A percentile compares a stretch with the other conserved stretches of the same genome.
These are phyloP conservation scores for Aplysina aerophoba DNA, from an alignment of 37 sponge, comb jelly and placozoan genomes.

Conservation along the genomic window DNA sequence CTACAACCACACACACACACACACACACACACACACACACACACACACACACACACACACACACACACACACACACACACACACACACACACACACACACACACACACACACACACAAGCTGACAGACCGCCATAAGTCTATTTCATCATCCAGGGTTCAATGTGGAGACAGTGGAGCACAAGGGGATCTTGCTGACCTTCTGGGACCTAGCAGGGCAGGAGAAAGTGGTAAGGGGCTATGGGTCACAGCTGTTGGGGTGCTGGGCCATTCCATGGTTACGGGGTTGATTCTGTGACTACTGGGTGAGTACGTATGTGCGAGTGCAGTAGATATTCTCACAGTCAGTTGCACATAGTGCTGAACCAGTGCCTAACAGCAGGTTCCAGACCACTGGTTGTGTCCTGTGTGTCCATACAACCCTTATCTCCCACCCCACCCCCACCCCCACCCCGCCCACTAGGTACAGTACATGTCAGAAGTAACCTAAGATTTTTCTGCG, in stretches of 20 bases:
- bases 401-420: too few relatives aligned
- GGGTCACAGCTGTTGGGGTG: too few relatives aligned
- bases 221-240: background rate
- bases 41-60: conserved; percentile 2
- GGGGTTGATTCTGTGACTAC: too few relatives aligned
- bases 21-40: conserved; percentile 3
- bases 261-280: too few relatives aligned
- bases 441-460: too few relatives aligned
- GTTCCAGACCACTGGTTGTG: too few relatives aligned
- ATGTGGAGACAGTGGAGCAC: conserved; percentile 34
- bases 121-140: background rate
- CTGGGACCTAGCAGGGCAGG: conserved; percentile 6
- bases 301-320: too few relatives aligned
- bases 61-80: background rate
- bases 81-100: background rate
- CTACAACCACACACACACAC: background rate
- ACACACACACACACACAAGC: conserved; percentile 7
- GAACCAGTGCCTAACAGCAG: background rate
- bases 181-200: conserved; percentile 4
- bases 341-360: too few relatives aligned
- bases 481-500: too few relatives aligned
- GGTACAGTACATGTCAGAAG: too few relatives aligned
- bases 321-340: too few relatives aligned
- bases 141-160: background rate
- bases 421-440: too few relatives aligned